Conservation (phyloP, 2,797 vertebrate species). For the Intellagama lesueurii region DNA sequence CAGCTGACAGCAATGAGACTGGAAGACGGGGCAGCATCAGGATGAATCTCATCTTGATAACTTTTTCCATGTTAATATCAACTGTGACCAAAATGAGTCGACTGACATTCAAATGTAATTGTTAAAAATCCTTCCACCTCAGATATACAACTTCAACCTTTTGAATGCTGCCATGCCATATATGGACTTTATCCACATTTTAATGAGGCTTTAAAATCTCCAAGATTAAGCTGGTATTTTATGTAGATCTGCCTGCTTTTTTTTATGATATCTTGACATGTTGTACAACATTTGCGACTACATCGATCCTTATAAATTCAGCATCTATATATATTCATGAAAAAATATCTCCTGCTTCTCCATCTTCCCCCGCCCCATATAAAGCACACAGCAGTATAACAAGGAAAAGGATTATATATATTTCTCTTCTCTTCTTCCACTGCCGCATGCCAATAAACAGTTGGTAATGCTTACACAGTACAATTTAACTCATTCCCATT, state of each 20-base stretch:
- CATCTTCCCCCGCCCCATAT: constrained; percentile 3
- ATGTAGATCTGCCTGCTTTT: constrained; percentile 79
- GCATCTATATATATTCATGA: constrained; percentile 76
- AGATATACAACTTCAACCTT: constrained; percentile 84
- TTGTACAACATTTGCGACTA: constrained; percentile 83
- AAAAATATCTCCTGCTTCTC: constrained; percentile 54
- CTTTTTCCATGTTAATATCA: constrained; percentile 42
- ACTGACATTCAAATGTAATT: constrained; percentile 67
- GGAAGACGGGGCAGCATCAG: background rate
- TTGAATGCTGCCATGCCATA: constrained; percentile 79
- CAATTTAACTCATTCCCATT: background rate
- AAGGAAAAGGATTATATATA: background rate
- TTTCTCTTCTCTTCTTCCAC: fast-evolving
- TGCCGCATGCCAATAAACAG: constrained; percentile 11
- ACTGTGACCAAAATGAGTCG: constrained; percentile 55
- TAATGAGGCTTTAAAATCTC: constrained; percentile 84
- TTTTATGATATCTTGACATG: constrained; percentile 83
- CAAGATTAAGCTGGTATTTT: constrained; percentile 82
- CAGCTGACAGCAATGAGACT: background rate
- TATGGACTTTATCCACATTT: constrained; percentile 82
- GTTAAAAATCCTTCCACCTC: constrained; percentile 62
- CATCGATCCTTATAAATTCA: constrained; percentile 83
- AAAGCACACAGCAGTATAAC: constrained; percentile 50
- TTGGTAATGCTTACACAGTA: constrained; percentile 3
- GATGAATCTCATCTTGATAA: constrained; percentile 11